Conservation (phyloP, 1,140 invertebrate genomes). For the Phthorimaea operculella region DNA sequence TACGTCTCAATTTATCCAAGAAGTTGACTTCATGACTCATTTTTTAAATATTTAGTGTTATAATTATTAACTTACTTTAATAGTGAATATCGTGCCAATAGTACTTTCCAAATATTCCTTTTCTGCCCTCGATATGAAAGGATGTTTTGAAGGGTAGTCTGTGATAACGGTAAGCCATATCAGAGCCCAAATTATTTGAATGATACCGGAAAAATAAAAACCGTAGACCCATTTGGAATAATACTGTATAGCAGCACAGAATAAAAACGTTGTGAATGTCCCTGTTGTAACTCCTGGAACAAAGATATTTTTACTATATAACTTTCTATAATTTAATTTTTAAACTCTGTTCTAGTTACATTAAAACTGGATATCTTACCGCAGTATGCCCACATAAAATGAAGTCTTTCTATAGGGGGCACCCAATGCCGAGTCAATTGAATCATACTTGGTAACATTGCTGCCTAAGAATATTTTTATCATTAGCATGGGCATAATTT, state of each 20-base stretch:
- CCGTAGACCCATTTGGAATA: conserved; percentile 77
- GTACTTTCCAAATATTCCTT: conserved; percentile 73
- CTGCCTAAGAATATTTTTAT: conserved; percentile 59
- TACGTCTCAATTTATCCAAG: background rate
- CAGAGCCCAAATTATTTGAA: conserved; percentile 72
- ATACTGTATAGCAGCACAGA: conserved; percentile 70
- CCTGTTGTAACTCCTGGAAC: conserved; percentile 72
- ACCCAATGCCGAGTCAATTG: conserved; percentile 74
- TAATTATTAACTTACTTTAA: conserved; percentile 34
- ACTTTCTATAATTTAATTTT: too few species aligned
- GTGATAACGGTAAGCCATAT: conserved; percentile 74
- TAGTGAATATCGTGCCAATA: conserved; percentile 68
- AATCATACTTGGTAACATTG: conserved; percentile 73
- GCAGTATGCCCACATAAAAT: conserved; percentile 62
- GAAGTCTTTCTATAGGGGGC: conserved; percentile 69
- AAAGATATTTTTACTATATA: background rate
- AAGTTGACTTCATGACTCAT: background rate
- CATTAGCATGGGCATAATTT: too few species aligned
- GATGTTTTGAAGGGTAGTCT: conserved; percentile 79
- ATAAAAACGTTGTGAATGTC: conserved; percentile 72
- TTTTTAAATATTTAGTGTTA: background rate
- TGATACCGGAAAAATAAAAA: conserved; percentile 75
- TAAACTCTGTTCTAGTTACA: too few species aligned
- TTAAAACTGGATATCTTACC: conserved; percentile 46
- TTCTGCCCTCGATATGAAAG: conserved; percentile 78